Conservation (phyloP, 2,888 invertebrate species). For the Hypsopygia costalis region DNA sequence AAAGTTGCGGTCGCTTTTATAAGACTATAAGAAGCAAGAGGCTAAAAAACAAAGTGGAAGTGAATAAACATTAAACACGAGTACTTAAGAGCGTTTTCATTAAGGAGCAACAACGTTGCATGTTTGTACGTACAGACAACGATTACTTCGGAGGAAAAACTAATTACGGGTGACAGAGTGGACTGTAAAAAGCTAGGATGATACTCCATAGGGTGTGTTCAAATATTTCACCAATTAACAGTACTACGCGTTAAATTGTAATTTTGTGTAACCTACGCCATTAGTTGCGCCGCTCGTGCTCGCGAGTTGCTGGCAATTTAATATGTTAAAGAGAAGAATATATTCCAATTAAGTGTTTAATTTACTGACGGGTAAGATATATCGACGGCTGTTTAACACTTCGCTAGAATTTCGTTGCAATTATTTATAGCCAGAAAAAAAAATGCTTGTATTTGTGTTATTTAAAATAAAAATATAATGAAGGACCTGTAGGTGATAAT, state of each 20-base stretch:
- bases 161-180: conserved; percentile 63
- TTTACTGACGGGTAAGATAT: no score
- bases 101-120: conserved; percentile 69
- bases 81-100: conserved; percentile 73
- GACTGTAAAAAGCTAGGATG: conserved; percentile 35
- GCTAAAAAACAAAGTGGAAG: conserved; percentile 65
- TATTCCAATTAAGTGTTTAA: conserved; percentile 3
- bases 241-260: conserved; percentile 8
- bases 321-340: neutral
- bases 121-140: conserved; percentile 57
- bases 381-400: no score
- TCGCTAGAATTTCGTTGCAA: no score
- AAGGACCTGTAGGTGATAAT: no score
- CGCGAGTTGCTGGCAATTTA: conserved; percentile 2
- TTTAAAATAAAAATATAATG: no score
- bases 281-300: neutral
- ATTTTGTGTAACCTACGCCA: conserved; percentile 1
- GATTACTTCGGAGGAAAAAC: conserved; percentile 67
- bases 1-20: conserved; percentile 36
- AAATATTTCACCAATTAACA: conserved; percentile 13
- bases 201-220: conserved; percentile 22
- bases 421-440: no score
- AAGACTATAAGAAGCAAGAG: conserved; percentile 42
- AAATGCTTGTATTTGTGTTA: no score
- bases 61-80: conserved; percentile 71